Evolutionary conservation across 2,797 vertebrate species (phyloP).

Genomic region (Xenopus petersii): DNA sequence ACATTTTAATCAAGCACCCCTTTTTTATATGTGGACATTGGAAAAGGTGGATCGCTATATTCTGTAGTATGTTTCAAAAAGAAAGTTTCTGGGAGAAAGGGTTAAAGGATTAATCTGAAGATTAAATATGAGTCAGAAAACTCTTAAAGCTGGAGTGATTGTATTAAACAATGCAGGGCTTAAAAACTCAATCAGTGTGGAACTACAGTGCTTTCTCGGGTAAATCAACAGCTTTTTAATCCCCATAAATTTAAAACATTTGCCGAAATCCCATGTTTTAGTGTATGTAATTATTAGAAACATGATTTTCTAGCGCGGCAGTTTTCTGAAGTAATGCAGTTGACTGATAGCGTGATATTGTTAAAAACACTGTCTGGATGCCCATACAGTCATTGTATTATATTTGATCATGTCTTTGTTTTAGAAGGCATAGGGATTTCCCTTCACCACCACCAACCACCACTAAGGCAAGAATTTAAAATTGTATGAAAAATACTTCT

Average conservation of each 20-base stretch:
- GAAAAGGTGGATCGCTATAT: too few relatives aligned
- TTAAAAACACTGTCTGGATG: too few relatives aligned
- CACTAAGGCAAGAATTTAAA: too few relatives aligned
- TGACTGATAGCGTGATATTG: neutral
- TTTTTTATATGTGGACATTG: too few relatives aligned
- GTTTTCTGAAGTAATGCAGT: constrained; percentile 11
- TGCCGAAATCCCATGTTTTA: constrained; percentile 34
- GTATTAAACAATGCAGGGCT: constrained; percentile 35
- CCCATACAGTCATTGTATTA: too few relatives aligned
- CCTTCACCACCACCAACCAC: too few relatives aligned
- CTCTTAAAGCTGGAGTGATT: constrained; percentile 22
- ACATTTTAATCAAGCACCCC: too few relatives aligned
- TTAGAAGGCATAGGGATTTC: too few relatives aligned
- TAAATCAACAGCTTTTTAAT: constrained; percentile 26
- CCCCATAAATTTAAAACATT: constrained; percentile 34
- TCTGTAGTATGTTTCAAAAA: too few relatives aligned
- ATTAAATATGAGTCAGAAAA: constrained; percentile 27
- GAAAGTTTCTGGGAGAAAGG: neutral
- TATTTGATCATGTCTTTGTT: too few relatives aligned
- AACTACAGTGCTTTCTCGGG: constrained; percentile 9
- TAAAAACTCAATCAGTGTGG: constrained; percentile 27
- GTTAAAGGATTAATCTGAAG: constrained; percentile 25
- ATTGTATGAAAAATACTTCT: too few relatives aligned
- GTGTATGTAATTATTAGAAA: constrained; percentile 40
- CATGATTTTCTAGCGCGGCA: constrained; percentile 15